These are phyloP conservation scores for Plusia festucae DNA, from an alignment of 2,888 invertebrate species.

Conservation along the genomic window DNA sequence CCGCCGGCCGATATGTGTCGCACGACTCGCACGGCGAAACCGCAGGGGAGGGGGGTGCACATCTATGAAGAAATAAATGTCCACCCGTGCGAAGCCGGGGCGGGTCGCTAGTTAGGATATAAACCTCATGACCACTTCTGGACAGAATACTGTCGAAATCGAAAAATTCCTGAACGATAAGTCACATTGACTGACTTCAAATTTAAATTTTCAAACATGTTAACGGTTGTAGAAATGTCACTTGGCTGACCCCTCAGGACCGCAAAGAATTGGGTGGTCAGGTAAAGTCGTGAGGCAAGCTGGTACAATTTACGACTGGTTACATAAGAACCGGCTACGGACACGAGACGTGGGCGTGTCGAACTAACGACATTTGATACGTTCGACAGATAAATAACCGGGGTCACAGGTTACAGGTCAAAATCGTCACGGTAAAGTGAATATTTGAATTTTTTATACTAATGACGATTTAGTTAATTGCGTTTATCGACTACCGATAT, in stretches of 20 bases:
- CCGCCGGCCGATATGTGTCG: no score
- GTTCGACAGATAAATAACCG: slow-evolving; percentile 43
- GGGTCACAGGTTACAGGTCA: slow-evolving; percentile 54
- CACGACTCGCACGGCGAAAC: no score
- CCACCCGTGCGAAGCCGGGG: no score
- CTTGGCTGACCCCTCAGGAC: slow-evolving; percentile 11
- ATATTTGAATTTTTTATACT: slow-evolving; percentile 45
- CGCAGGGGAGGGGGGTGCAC: no score
- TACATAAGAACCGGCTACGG: slow-evolving; percentile 40
- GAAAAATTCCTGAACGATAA: no score
- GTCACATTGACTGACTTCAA: no score
- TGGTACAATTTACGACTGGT: slow-evolving; percentile 38
- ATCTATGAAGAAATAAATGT: no score
- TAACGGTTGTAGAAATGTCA: neutral
- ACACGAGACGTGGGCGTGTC: slow-evolving; percentile 53
- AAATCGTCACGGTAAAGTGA: slow-evolving; percentile 44
- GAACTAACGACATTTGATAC: slow-evolving; percentile 48
- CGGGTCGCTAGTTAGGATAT: no score
- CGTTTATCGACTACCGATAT: slow-evolving; percentile 28
- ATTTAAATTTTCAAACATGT: neutral
- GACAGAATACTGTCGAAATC: no score
- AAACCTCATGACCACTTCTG: no score
- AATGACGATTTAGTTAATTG: slow-evolving; percentile 37
- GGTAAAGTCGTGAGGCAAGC: neutral
- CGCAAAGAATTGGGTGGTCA: slow-evolving; percentile 16